These are phyloP conservation scores for Nyctereutes procyonoides DNA, from an alignment of 2,113 vertebrate species.

Conservation along the genomic window DNA sequence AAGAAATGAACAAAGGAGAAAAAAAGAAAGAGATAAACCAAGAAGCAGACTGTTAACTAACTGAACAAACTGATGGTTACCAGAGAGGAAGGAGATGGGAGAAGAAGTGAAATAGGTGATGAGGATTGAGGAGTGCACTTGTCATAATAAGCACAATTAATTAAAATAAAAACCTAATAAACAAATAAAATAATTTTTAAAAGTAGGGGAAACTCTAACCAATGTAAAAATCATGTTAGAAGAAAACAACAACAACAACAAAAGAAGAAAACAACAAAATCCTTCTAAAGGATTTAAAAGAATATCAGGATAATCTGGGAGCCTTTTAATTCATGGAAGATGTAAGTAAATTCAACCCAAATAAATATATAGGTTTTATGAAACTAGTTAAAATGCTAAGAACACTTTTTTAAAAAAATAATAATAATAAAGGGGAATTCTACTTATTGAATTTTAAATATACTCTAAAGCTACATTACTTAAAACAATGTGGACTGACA, in stretches of 20 bases:
- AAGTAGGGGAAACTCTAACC: neutral
- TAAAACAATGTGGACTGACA: neutral
- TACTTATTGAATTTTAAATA: conserved; percentile 9
- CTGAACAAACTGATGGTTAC: neutral
- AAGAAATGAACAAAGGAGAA: neutral
- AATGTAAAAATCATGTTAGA: neutral
- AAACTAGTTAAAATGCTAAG: conserved; percentile 23
- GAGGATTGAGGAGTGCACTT: neutral
- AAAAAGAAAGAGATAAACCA: neutral
- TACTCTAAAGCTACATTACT: neutral
- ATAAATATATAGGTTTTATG: neutral
- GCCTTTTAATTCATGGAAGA: neutral
- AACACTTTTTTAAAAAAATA: neutral
- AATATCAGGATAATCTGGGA: neutral
- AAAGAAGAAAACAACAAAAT: conserved; percentile 40
- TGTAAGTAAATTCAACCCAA: neutral
- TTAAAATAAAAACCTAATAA: neutral
- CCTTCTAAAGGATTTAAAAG: conserved; percentile 13
- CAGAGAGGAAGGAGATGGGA: neutral
- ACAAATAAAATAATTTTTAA: neutral
- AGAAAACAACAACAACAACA: conserved; percentile 39
- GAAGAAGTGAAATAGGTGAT: neutral
- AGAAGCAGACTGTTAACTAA: neutral
- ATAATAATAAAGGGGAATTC: neutral
- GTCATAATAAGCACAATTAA: neutral